Percentiles rank a stretch among this genome's conserved stretches.
phyloP scores from a whole-genome alignment of 2,888 invertebrate species.

The Parnassius apollo region DNA sequence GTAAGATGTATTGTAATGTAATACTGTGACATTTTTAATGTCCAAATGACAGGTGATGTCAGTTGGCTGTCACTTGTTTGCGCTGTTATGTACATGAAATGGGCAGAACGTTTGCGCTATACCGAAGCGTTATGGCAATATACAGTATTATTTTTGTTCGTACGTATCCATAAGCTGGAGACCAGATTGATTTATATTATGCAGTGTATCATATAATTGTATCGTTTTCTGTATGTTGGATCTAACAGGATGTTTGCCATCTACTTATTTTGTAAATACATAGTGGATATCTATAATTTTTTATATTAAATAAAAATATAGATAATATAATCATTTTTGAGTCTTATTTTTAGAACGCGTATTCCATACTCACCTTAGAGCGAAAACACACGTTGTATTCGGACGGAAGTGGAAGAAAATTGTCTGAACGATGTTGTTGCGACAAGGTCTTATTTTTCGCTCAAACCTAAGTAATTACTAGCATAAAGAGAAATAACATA shows the following conservation, averaged over 20 bases:
- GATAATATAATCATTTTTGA: constrained; percentile 37
- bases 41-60: constrained; percentile 8
- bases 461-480: no score
- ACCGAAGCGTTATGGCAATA: not conserved
- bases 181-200: constrained; percentile 17
- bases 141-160: constrained; percentile 22
- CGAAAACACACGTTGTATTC: no score
- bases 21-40: constrained; percentile 1
- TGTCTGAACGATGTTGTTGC: no score
- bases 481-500: no score
- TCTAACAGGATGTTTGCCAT: constrained; percentile 68
- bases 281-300: constrained; percentile 75
- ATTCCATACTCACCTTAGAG: no score
- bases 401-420: no score
- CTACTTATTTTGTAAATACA: constrained; percentile 75
- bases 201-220: constrained; percentile 31
- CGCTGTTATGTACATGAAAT: constrained; percentile 5
- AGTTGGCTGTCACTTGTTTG: constrained; percentile 9
- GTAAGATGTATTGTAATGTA: not conserved
- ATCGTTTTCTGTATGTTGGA: constrained; percentile 45
- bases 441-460: no score
- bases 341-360: constrained; percentile 5
- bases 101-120: not conserved
- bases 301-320: constrained; percentile 73
- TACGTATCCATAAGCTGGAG: constrained; percentile 17